Evolutionary conservation across 2,113 vertebrate species (phyloP).

Genomic region (Acinonyx jubatus): DNA sequence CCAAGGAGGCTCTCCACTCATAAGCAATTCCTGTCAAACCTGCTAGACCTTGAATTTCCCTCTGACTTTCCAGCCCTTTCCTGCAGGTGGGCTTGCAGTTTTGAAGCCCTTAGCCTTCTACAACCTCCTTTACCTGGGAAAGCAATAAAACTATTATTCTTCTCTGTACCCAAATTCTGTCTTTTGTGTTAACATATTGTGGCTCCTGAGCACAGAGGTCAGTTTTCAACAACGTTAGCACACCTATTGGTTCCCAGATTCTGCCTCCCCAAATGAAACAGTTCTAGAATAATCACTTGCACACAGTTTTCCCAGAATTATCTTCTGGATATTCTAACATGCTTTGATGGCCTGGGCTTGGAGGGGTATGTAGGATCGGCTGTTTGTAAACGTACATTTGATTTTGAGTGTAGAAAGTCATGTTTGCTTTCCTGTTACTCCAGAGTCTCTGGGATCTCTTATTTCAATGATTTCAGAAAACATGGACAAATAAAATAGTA

Average conservation of each 20-base stretch:
- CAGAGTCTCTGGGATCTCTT: not conserved
- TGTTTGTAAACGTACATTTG: not conserved
- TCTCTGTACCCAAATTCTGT: not conserved
- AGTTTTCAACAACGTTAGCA: not conserved
- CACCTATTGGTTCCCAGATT: not conserved
- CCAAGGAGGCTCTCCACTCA: not conserved
- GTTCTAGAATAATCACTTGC: not conserved
- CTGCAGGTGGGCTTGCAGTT: not conserved
- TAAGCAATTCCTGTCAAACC: not conserved
- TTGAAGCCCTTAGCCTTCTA: not conserved
- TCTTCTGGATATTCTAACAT: not conserved
- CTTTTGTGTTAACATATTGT: not conserved
- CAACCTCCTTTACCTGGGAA: not conserved
- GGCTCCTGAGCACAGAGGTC: not conserved
- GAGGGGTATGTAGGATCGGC: not conserved
- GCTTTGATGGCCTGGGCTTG: not conserved
- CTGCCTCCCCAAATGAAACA: not conserved
- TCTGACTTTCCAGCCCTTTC: not conserved
- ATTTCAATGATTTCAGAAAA: not conserved
- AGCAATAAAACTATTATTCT: not conserved
- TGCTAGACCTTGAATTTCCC: not conserved
- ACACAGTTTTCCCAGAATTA: not conserved
- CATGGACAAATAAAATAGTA: not conserved
- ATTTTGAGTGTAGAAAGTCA: conserved; percentile 11
- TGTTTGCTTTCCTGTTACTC: not conserved